Evolutionary conservation across 2,888 invertebrate species (phyloP).

Genomic region (Nudaria mundana): DNA sequence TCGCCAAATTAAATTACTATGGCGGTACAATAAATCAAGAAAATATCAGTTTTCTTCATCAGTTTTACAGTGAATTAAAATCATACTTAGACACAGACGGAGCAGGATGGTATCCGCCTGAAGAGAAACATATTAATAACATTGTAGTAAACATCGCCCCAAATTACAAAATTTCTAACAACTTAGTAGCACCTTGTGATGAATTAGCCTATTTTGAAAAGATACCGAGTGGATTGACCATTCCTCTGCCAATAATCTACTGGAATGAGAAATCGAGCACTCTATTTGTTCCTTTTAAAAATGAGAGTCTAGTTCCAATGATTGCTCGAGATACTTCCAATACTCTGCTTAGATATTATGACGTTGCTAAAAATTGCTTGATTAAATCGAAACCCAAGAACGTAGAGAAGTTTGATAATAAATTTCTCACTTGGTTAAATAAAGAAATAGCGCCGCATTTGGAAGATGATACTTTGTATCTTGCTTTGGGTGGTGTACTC

Average conservation of each 20-base stretch:
- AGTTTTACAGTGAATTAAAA: conserved; percentile 81
- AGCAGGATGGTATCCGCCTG: conserved; percentile 72
- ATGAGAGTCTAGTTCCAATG: conserved; percentile 45
- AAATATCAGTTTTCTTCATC: conserved; percentile 76
- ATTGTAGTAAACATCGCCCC: conserved; percentile 45
- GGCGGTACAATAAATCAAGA: conserved; percentile 80
- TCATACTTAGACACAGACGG: conserved; percentile 81
- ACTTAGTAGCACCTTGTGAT: conserved; percentile 45
- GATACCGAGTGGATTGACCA: conserved; percentile 39
- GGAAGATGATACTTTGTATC: conserved; percentile 82
- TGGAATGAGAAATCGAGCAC: conserved; percentile 73
- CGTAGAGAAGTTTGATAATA: conserved; percentile 68
- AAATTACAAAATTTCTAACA: conserved; percentile 18
- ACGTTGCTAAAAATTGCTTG: conserved; percentile 76
- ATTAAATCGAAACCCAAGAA: conserved; percentile 49
- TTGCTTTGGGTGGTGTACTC: conserved; percentile 76
- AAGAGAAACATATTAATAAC: conserved; percentile 38
- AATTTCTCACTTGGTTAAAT: conserved; percentile 78
- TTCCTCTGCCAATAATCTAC: conserved; percentile 82
- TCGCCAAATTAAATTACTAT: conserved; percentile 82
- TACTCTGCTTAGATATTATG: conserved; percentile 80
- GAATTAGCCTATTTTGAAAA: conserved; percentile 55
- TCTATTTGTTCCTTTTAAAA: conserved; percentile 83
- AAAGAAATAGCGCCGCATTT: conserved; percentile 76
- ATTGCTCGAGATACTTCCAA: conserved; percentile 45